These are phyloP conservation scores for Mormyrus lacerda DNA, from an alignment of 2,113 vertebrate genomes.

Conservation along the genomic window DNA sequence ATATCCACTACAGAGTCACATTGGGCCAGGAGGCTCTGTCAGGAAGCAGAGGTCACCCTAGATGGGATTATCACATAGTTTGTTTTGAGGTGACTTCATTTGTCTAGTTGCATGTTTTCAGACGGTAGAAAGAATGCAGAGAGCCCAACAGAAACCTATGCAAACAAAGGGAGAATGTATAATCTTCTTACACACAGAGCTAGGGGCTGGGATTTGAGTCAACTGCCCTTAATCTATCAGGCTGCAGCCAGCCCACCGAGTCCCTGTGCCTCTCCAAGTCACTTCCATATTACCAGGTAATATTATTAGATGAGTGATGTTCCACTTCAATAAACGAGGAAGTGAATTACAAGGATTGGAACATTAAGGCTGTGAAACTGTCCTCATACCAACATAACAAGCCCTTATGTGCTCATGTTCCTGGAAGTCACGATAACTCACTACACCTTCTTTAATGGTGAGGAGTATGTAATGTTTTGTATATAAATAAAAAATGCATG, in stretches of 20 bases:
- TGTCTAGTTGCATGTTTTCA: neutral
- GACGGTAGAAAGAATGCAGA: neutral
- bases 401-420: too few relatives aligned
- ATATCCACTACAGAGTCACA: neutral
- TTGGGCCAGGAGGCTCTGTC: neutral
- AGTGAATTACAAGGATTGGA: neutral
- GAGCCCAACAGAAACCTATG: neutral
- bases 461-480: neutral
- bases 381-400: neutral
- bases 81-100: neutral
- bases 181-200: neutral
- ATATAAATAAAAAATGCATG: neutral
- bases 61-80: neutral
- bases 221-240: neutral
- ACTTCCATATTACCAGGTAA: neutral
- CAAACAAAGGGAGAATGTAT: neutral
- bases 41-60: neutral
- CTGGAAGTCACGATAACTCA: neutral
- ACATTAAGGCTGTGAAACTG: neutral
- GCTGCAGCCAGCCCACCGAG: neutral
- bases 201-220: neutral
- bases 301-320: neutral
- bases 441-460: neutral
- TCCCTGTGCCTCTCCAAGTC: neutral
- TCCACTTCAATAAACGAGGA: neutral